Evolutionary conservation across 1,140 invertebrate species (phyloP), one percentile per base, ranked within the genome.

Genomic region (Conopomorpha cramerella): DNA sequence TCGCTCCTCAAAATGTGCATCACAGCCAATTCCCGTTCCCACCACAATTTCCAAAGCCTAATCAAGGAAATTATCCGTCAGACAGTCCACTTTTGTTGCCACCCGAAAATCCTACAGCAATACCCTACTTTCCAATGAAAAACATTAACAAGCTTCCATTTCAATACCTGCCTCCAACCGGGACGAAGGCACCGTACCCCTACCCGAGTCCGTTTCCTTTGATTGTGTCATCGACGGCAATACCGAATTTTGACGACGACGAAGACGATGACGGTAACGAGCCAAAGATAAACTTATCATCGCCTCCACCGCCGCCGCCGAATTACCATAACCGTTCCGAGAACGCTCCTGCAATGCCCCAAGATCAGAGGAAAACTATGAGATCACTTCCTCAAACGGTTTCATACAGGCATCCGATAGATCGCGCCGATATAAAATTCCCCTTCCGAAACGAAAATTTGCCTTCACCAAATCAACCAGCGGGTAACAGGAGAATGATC

Each of bases 31-130:
- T 43, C 43, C 38, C 50, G 25, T 72, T 70, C 40, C 51, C 58
- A 30, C 55, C 51, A 15, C 56, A 71, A 34, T 71, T 59, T 40
- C 65, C 60, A 55, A 47, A 54, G 6, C 45, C 56, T 4, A 51
- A 38, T 31, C 37, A 55, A 15, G 42, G 43, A 11, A 30, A 55
- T 27, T 61, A 55, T 42, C 36, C 56, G 10, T 57, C 66, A 15
- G 67, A 76, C 16, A 65, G 50, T 16, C 51, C 62, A 16, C 49
- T 66, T 41, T 72, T 67, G 42, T 51, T 72, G 32, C 62, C 65
- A 16, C 60, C 59, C 16, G 65, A 71, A 42, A 51, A 59, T 16
- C 60, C 66, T 8, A 62, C 64, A n/a, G 37, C 62, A 16, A 38
- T 57, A 14, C 67, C 71, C n/a, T 67, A 61, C 49, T 71, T 54